phyloP scores from a whole-genome alignment of 2,113 vertebrate genomes.

The Litocranius walleri region DNA sequence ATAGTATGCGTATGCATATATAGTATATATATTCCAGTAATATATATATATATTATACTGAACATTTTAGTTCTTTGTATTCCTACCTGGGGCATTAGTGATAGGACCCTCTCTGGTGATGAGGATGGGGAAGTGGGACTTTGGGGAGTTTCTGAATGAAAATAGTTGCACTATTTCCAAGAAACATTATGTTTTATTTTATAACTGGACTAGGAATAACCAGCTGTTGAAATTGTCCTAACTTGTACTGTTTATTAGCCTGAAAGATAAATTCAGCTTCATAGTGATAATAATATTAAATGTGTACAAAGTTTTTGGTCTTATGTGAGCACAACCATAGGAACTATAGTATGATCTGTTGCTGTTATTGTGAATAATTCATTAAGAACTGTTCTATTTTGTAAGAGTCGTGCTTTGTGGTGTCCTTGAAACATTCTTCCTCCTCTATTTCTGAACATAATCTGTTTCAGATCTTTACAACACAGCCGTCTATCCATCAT shows the following conservation, averaged over 20 bases:
- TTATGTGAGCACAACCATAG: not conserved
- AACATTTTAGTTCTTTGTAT: not conserved
- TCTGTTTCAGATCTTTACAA: not conserved
- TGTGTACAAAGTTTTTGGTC: not conserved
- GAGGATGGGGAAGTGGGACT: accelerated
- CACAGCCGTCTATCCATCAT: not conserved
- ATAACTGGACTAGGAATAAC: not conserved
- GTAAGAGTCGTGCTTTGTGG: not conserved
- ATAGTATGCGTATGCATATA: too few species aligned
- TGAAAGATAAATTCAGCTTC: not conserved
- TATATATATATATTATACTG: not conserved
- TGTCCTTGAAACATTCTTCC: not conserved
- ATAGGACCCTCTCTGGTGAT: not conserved
- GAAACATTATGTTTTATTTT: not conserved
- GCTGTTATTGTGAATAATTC: not conserved
- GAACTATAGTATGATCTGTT: not conserved
- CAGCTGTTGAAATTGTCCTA: not conserved
- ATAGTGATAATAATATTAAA: not conserved
- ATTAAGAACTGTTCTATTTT: not conserved
- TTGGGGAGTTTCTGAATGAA: not conserved
- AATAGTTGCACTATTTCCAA: not conserved
- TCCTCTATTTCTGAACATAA: not conserved
- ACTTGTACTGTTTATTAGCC: not conserved
- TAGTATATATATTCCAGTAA: too few species aligned
- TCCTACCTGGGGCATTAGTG: not conserved